phyloP scores from a whole-genome alignment of 2,113 vertebrate genomes.

The Bos indicus region DNA sequence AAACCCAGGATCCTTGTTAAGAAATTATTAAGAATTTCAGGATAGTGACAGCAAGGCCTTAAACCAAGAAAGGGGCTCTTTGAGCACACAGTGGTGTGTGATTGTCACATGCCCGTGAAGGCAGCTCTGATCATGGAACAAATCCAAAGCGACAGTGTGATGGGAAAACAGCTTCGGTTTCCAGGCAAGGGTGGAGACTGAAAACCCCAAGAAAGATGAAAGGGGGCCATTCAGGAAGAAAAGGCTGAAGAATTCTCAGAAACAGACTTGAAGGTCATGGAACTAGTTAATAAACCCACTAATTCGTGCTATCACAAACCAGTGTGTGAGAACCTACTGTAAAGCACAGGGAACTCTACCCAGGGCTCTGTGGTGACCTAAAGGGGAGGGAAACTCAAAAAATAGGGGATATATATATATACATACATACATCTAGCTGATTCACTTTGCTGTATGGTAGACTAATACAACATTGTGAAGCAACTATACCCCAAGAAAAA shows the following conservation, averaged over 20 bases:
- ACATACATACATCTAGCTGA: not conserved
- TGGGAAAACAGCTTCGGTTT: not conserved
- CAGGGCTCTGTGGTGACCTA: not conserved
- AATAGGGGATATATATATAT: not conserved
- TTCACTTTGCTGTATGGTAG: not conserved
- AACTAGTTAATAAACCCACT: not conserved
- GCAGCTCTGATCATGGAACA: not conserved
- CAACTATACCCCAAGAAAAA: not conserved
- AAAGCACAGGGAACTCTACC: not conserved
- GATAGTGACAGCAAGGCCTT: not conserved
- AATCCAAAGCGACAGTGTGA: not conserved
- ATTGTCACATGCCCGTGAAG: not conserved
- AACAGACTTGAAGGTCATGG: not conserved
- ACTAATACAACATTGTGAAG: not conserved
- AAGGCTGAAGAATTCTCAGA: not conserved
- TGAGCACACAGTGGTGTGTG: not conserved
- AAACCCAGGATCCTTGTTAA: not conserved
- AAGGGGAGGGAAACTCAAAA: not conserved
- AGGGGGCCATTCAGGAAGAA: not conserved
- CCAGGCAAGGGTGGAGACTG: not conserved
- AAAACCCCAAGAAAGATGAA: not conserved
- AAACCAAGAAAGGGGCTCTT: not conserved
- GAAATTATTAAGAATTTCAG: not conserved
- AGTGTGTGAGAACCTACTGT: not conserved
- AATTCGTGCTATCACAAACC: rapidly evolving